Conservation (phyloP, 2,113 vertebrate genomes). For the Gopherus flavomarginatus region DNA sequence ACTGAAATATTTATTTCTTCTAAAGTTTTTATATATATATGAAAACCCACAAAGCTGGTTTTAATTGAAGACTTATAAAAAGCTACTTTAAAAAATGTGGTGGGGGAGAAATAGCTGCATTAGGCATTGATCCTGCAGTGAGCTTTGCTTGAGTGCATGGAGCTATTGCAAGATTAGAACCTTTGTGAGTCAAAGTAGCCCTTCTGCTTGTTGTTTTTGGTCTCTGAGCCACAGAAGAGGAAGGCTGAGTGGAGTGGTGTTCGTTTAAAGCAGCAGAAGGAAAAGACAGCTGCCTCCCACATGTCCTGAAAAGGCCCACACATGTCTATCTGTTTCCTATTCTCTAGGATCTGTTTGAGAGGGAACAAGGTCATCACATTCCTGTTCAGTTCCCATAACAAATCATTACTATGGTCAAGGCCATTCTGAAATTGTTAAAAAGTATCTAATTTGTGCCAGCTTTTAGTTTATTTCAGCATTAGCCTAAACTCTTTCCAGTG, state of each 20-base stretch:
- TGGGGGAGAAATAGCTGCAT: not conserved
- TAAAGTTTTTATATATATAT: not conserved
- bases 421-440: not conserved
- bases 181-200: not conserved
- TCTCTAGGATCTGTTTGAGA: not conserved
- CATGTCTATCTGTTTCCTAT: not conserved
- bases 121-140: not conserved
- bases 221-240: not conserved
- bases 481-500: not conserved
- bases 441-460: not conserved
- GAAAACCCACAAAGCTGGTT: not conserved
- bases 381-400: not conserved
- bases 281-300: not conserved
- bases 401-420: not conserved
- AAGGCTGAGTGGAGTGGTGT: not conserved
- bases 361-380: not conserved
- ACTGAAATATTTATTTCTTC: not conserved
- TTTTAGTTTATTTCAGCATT: accelerated
- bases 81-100: not conserved
- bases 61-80: conserved; percentile 9
- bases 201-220: not conserved
- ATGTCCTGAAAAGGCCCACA: not conserved
- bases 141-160: not conserved
- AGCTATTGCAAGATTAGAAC: not conserved
- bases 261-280: not conserved